Evolutionary conservation across 1,140 invertebrate genomes (phyloP).

Genomic region (Heliconius hermathena): DNA sequence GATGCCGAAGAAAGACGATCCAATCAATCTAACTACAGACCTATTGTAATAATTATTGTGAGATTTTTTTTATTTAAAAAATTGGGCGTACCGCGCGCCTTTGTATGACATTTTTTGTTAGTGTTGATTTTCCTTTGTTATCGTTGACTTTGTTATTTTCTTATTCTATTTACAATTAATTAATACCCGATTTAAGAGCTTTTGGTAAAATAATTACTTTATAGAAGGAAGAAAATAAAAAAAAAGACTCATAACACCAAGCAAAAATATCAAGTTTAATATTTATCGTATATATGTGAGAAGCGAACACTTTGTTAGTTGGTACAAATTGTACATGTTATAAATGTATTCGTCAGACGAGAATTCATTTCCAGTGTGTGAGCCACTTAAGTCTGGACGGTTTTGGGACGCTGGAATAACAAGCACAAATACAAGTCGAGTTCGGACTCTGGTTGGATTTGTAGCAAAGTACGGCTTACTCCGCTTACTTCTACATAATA

Average conservation of each 20-base stretch:
- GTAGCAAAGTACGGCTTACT: constrained; percentile 69
- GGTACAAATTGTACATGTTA: not conserved
- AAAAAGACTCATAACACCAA: too few relatives aligned
- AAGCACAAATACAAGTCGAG: constrained; percentile 63
- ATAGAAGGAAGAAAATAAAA: too few relatives aligned
- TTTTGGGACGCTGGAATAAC: constrained; percentile 58
- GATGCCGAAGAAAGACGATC: too few relatives aligned
- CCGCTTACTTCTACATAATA: constrained; percentile 62
- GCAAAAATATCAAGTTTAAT: not conserved
- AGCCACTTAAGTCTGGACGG: constrained; percentile 53
- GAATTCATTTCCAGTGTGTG: constrained; percentile 40
- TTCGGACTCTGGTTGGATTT: constrained; percentile 54
- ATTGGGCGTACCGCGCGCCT: too few relatives aligned
- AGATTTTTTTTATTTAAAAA: too few relatives aligned
- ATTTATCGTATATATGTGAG: not conserved
- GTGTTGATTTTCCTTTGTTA: not conserved
- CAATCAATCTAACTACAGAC: too few relatives aligned
- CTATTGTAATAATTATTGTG: too few relatives aligned
- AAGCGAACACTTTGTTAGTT: not conserved
- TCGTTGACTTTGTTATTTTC: not conserved
- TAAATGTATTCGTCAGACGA: constrained; percentile 17
- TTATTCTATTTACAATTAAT: not conserved
- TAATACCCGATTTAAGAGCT: not conserved
- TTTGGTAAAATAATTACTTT: not conserved
- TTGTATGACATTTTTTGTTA: too few relatives aligned